These are phyloP conservation scores for Pempheris klunzingeri DNA, from an alignment of 2,797 vertebrate species.

Conservation along the genomic window DNA sequence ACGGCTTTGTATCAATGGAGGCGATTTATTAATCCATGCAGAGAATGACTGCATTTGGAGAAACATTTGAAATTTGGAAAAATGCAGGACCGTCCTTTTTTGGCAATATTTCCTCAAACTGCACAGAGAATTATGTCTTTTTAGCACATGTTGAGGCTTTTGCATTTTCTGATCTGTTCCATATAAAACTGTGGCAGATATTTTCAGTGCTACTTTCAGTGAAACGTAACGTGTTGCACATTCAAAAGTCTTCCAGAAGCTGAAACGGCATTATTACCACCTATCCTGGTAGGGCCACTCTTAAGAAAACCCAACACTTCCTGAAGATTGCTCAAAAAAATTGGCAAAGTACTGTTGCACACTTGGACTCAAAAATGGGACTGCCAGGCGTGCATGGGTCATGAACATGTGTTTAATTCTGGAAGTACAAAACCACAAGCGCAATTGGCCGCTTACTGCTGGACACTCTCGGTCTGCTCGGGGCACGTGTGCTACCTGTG, in stretches of 20 bases:
- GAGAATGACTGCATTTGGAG: not conserved
- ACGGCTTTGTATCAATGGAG: constrained; percentile 54
- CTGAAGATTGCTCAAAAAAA: not conserved
- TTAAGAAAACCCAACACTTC: too few relatives aligned
- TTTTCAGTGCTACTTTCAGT: not conserved
- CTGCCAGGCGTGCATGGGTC: too few relatives aligned
- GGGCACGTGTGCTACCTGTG: too few relatives aligned
- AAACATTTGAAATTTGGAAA: not conserved
- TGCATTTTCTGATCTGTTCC: not conserved
- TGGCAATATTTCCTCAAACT: not conserved
- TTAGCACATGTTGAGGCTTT: not conserved
- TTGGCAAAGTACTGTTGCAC: too few relatives aligned
- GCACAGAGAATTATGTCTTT: too few relatives aligned
- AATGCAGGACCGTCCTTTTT: not conserved
- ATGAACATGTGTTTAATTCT: too few relatives aligned
- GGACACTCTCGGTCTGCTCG: too few relatives aligned
- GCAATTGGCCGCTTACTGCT: too few relatives aligned
- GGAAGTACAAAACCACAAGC: too few relatives aligned
- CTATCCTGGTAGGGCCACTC: too few relatives aligned
- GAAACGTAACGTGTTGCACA: not conserved
- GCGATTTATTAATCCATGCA: constrained; percentile 7
- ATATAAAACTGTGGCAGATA: not conserved
- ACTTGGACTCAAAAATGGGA: too few relatives aligned
- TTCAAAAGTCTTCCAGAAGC: not conserved
- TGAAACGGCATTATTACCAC: not conserved